Base-by-base conservation (phyloP, 2,797 vertebrate species). In the Pangasius djambal region DNA sequence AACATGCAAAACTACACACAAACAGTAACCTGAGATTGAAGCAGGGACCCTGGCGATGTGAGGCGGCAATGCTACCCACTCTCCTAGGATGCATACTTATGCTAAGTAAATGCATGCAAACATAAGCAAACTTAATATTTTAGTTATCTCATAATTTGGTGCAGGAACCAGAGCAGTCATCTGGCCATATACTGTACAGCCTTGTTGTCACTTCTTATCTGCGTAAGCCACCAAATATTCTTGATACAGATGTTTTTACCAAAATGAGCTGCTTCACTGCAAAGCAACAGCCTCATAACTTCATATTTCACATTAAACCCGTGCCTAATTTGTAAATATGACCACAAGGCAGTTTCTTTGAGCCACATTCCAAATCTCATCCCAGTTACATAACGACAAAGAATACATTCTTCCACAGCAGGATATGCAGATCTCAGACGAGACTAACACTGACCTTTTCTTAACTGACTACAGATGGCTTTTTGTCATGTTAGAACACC, bases 351-450 rank as follows among this genome's bases (percentile, higher is more conserved):
- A 4, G 37, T n/a, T 83, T 83, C 34, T 25, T 61, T 13, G 4
- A 25, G 22, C 1, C 37, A n/a, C 81, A 65, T 83, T 83, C 59
- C 25, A 7, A 83, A 65, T 28, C 37, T 83, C 37, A 63, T 65
- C 59, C 81, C 12, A 28, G 57, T 48, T 65, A 25, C 81, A 88
- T 86, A 75, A 92, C 83, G 72, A 92, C 85, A 92, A 88, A 88
- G 89, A 93, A 91, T 84, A 90, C 87, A 88, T 92, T 93, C 88
- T 93, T 86, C 86, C 57, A 85, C 86, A 90, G 84, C 78, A 89
- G 77, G 15, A 88, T 57, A 90, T 86, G 90, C 89, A 89, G 88
- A 92, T 88, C 48, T 79, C 87, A 4, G 59, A 83, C 25, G 20
- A 83, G 81, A 83, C 13, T 15, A 40, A 65, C 57, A 28, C 81